phyloP scores from a whole-genome alignment of 2,888 invertebrate species.

The Drosophila paracracens region DNA sequence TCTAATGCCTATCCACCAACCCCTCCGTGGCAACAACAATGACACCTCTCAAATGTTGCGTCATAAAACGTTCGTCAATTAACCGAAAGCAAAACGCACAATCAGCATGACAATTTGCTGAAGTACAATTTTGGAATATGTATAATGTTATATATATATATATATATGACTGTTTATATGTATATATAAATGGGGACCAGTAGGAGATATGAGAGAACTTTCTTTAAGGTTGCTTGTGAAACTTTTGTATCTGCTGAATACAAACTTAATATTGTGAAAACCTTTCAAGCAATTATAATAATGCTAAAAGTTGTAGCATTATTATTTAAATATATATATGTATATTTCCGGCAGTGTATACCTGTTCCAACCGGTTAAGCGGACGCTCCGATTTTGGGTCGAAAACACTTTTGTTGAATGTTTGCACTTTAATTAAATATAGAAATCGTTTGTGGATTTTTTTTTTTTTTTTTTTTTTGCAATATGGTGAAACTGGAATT shows the following conservation, averaged over 20 bases:
- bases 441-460: slow-evolving; percentile 23
- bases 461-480: slow-evolving; percentile 18
- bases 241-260: not conserved
- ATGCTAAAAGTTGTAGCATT: not conserved
- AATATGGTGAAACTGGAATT: slow-evolving; percentile 39
- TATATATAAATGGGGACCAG: not conserved
- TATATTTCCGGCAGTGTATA: not conserved
- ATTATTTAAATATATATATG: not conserved
- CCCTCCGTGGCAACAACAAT: not conserved
- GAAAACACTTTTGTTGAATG: slow-evolving; percentile 13
- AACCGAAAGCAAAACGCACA: slow-evolving; percentile 26
- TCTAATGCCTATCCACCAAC: slow-evolving; percentile 21
- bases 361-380: slow-evolving; percentile 12
- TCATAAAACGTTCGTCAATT: slow-evolving; percentile 23
- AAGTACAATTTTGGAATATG: not conserved
- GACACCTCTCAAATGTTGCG: not conserved
- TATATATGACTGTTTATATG: not conserved
- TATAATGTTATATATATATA: not conserved
- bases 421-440: slow-evolving; percentile 50
- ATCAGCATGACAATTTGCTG: slow-evolving; percentile 34
- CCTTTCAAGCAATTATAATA: not conserved
- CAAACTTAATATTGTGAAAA: not conserved
- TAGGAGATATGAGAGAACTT: not conserved
- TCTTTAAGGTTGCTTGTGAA: not conserved
- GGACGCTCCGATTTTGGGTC: not conserved